Evolutionary conservation across 1,140 invertebrate species (phyloP).

Genomic region (Lucilia sericata): DNA sequence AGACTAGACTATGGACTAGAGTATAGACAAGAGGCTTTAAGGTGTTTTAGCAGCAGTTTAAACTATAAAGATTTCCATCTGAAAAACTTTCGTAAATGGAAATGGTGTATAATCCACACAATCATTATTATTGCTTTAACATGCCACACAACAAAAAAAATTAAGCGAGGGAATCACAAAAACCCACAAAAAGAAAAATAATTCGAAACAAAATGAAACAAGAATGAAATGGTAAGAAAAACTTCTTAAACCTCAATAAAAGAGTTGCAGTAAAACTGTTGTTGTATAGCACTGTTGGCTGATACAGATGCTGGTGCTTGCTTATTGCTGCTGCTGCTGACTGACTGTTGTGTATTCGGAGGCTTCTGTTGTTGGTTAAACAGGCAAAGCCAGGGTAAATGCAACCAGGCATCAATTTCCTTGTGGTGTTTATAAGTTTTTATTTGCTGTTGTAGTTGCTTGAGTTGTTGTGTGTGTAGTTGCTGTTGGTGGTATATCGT

Average conservation of each 20-base stretch:
- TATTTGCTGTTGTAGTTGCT: conserved; percentile 19
- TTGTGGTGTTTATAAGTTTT: conserved; percentile 31
- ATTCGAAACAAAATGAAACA: not conserved
- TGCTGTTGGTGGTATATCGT: not conserved
- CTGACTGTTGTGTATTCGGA: not conserved
- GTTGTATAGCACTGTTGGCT: not conserved
- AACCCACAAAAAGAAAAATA: not conserved
- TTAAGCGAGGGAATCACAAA: not conserved
- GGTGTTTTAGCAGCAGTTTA: not conserved
- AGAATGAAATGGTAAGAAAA: not conserved
- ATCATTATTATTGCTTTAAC: conserved; percentile 18
- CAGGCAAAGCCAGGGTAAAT: not conserved
- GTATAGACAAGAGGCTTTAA: not conserved
- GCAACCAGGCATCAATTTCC: conserved; percentile 37
- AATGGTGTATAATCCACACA: not conserved
- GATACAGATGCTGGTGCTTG: not conserved
- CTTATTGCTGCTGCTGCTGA: not conserved
- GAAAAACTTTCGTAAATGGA: not conserved
- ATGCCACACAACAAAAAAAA: conserved; percentile 8
- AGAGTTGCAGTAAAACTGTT: not conserved
- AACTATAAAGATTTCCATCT: no score
- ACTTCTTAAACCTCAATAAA: not conserved
- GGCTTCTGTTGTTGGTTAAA: conserved; percentile 5
- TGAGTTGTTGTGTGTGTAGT: not conserved
- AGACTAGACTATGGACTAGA: no score